Percentiles rank a stretch among this genome's conserved stretches.
Evolutionary conservation across 2,888 invertebrate species (phyloP).

Genomic region (Rotaria magnacalcarata): DNA sequence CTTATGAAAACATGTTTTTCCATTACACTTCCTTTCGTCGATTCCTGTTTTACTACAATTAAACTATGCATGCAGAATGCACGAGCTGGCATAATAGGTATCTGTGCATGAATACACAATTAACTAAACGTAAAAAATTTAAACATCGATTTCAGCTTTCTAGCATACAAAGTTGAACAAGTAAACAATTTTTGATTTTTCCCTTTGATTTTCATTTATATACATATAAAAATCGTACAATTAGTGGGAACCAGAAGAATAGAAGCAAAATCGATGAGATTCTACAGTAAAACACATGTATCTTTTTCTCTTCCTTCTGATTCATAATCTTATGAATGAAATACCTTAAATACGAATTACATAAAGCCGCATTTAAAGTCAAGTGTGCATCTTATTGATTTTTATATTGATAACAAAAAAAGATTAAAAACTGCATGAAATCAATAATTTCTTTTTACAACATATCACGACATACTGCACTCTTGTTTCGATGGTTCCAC

Average conservation of each 20-base stretch:
- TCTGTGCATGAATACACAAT: background rate
- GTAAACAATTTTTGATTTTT: background rate
- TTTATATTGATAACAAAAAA: background rate
- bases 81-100: background rate
- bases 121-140: background rate
- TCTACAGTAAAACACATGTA: too few species aligned
- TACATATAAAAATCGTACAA: constrained; percentile 33
- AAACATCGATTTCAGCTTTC: background rate
- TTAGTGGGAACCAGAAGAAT: background rate
- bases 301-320: background rate
- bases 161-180: background rate
- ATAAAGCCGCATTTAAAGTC: background rate
- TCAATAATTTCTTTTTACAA: background rate
- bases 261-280: background rate
- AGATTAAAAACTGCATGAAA: background rate
- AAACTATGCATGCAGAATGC: background rate
- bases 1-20: background rate
- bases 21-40: background rate
- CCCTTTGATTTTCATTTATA: background rate
- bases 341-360: too few species aligned
- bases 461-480: background rate
- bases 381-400: background rate
- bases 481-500: background rate
- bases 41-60: background rate
- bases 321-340: background rate